Base-by-base conservation (phyloP, 2,113 vertebrate species). In the Salvelinus alpinus region DNA sequence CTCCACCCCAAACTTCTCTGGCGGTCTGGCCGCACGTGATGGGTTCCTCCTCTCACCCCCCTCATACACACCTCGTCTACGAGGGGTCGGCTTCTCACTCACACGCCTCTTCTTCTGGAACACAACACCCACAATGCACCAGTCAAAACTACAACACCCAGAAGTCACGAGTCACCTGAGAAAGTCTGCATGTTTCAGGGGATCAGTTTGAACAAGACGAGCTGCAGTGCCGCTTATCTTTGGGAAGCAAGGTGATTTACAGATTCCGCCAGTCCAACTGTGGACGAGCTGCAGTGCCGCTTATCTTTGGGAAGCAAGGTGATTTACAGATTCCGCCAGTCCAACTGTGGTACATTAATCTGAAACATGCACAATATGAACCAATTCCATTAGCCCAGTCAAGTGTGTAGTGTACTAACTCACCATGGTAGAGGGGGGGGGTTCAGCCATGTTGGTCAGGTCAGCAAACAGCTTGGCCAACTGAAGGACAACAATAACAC, bases 391-490 rank as follows among this genome's bases (percentile, higher is more conserved):
- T 44, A 44, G 38, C 16, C 51, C 51, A 18, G 51, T 14, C 51
- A 16, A 54, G 12, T 27, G 0, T 48, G n/a, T 16, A 91, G 94
- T 54, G 22, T 16, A 92, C 38, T 3, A 44, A 44, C 95, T 95
- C 92, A 99, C 97, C n/a, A 85, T 18, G 3, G 94, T 90, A 0
- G 92, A 93, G 75, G 93, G 91, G 71, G 94, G 94, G 57, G 97
- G 82, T 62, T 95, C 95, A 0, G 96, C 95, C 89, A 97, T 88
- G 0, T 94, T 94, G 79, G 92, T 95, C 88, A 99, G 81, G 86
- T 97, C 97, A 62, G 97, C 95, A 90, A 99, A 89, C 71, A 99
- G 88, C 85, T 96, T 96, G 20, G 96, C 95, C 71, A 99, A 94
- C 98, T 99, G 86, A 48, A 91, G 91, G 29, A 79, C 38, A 71